phyloP scores from a whole-genome alignment of 2,113 vertebrate genomes.

The Delphinapterus leucas region DNA sequence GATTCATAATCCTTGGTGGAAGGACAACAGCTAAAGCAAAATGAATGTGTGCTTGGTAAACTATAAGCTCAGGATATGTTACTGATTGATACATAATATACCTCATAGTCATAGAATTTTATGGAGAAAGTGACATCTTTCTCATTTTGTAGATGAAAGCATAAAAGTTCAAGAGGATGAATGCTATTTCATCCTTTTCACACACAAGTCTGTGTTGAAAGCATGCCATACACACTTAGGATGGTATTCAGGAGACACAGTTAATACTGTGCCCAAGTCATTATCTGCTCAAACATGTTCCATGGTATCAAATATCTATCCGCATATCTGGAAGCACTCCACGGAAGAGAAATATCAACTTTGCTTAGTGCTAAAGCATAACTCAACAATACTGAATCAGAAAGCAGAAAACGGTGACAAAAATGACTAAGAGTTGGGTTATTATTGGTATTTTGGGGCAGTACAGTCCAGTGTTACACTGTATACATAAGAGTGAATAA shows the following conservation, averaged over 20 bases:
- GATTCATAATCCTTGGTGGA: constrained; percentile 39
- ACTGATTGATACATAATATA: constrained; percentile 69
- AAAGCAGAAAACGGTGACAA: constrained; percentile 58
- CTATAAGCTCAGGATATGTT: constrained; percentile 65
- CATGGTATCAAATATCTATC: constrained; percentile 70
- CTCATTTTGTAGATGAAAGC: constrained; percentile 23
- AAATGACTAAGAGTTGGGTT: background rate
- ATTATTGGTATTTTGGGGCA: background rate
- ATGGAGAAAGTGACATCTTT: background rate
- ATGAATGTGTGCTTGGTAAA: constrained; percentile 74
- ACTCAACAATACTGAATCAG: constrained; percentile 66
- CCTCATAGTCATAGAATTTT: background rate
- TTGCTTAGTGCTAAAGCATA: constrained; percentile 64
- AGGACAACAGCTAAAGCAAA: constrained; percentile 64
- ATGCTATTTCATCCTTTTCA: background rate
- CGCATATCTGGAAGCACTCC: constrained; percentile 68
- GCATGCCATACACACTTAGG: constrained; percentile 62
- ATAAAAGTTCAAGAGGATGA: background rate
- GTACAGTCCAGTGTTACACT: background rate
- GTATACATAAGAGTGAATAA: constrained; percentile 7
- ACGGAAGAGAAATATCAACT: constrained; percentile 53
- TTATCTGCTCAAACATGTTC: constrained; percentile 70
- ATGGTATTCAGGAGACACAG: constrained; percentile 60
- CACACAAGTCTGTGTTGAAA: background rate
- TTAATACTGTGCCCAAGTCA: constrained; percentile 67